These are phyloP conservation scores for Phylloscopus trochilus DNA, from an alignment of 2,113 vertebrate genomes.

Conservation along the genomic window DNA sequence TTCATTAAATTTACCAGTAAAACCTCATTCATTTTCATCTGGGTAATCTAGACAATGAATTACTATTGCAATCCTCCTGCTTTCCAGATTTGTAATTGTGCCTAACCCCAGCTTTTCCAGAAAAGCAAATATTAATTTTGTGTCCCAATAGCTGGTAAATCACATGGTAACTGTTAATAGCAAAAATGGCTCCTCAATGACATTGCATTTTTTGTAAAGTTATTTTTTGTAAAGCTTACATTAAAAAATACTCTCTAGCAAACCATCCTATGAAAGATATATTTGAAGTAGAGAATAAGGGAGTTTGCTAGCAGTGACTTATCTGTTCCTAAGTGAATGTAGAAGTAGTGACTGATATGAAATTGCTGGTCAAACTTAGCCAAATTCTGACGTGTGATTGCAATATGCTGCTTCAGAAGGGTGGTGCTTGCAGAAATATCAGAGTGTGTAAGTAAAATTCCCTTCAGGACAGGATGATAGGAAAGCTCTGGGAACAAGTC, in stretches of 20 bases:
- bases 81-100: background rate
- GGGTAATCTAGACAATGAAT: background rate
- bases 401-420: background rate
- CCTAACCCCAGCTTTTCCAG: background rate
- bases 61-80: background rate
- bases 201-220: background rate
- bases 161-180: background rate
- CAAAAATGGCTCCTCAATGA: background rate
- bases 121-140: background rate
- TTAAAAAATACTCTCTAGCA: background rate
- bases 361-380: background rate
- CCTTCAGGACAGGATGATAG: background rate
- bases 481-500: background rate
- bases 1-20: background rate
- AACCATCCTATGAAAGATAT: background rate
- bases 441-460: background rate
- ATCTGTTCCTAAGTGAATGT: background rate
- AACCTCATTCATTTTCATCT: background rate
- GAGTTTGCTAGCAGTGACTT: background rate
- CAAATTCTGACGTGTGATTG: background rate
- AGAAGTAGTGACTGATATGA: background rate
- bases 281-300: background rate
- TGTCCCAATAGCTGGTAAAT: background rate
- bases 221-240: background rate
- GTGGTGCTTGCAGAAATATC: constrained; percentile 22